Conservation (phyloP, 1,140 invertebrate genomes). For the Chlorops oryzae region DNA sequence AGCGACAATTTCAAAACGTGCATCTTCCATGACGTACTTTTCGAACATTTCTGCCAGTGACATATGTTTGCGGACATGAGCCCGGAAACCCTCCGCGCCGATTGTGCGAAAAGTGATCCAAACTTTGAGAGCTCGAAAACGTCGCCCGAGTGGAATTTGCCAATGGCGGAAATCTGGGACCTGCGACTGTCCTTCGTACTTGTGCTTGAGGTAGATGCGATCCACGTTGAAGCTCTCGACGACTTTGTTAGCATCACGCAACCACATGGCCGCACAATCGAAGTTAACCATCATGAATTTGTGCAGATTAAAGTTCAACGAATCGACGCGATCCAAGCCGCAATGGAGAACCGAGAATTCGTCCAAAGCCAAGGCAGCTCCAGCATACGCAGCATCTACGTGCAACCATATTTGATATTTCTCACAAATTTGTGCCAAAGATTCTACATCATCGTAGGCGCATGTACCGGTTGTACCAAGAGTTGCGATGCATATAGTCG, state of each 20-base stretch:
- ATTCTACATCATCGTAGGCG: conserved; percentile 80
- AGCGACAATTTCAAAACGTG: conserved; percentile 71
- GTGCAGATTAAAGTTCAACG: conserved; percentile 86
- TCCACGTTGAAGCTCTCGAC: conserved; percentile 88
- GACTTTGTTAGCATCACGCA: conserved; percentile 72
- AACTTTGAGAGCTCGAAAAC: conserved; percentile 87
- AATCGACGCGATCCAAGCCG: conserved; percentile 76
- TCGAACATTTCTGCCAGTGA: conserved; percentile 72
- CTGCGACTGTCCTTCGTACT: conserved; percentile 58
- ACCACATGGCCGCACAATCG: conserved; percentile 84
- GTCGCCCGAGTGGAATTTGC: conserved; percentile 85
- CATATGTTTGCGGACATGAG: conserved; percentile 71
- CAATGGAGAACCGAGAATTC: conserved; percentile 77
- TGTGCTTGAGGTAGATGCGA: conserved; percentile 77
- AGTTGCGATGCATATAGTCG: conserved; percentile 76
- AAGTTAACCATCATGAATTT: conserved; percentile 91
- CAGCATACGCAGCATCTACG: conserved; percentile 86
- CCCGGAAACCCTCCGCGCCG: conserved; percentile 73
- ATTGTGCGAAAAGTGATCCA: conserved; percentile 88
- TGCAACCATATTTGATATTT: conserved; percentile 77
- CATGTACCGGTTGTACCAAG: conserved; percentile 90
- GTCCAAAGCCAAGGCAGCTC: conserved; percentile 80
- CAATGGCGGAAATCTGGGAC: conserved; percentile 90
- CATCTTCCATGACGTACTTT: conserved; percentile 59
- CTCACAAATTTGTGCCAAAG: conserved; percentile 75